Evolutionary conservation across 2,797 vertebrate species (phyloP).

Genomic region (Enteromius anoplus): DNA sequence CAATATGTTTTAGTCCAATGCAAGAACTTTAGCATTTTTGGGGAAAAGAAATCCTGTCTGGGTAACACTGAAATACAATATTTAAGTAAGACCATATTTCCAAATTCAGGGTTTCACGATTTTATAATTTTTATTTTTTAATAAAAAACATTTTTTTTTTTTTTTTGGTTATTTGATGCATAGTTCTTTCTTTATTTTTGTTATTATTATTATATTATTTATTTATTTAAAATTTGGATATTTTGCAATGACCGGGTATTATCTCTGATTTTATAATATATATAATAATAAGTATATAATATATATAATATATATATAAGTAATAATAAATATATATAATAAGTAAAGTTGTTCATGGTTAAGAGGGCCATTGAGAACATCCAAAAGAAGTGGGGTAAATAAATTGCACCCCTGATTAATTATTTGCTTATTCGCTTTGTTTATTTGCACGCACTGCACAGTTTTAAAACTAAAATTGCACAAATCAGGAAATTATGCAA

Average conservation of each 20-base stretch:
- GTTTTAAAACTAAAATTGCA: neutral
- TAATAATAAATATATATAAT: too few relatives aligned
- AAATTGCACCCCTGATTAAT: neutral
- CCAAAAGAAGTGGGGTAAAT: neutral
- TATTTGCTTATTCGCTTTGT: neutral
- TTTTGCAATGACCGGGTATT: neutral
- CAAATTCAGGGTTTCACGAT: neutral
- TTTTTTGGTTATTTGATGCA: neutral
- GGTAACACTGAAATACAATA: neutral
- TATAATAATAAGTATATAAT: too few relatives aligned
- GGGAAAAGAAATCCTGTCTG: neutral
- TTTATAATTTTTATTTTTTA: too few relatives aligned
- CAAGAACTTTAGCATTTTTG: neutral
- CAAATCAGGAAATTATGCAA: neutral
- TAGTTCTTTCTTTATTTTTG: neutral
- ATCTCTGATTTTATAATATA: neutral
- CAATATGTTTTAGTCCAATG: neutral
- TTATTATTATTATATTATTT: too few relatives aligned
- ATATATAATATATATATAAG: too few relatives aligned
- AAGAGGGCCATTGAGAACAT: neutral
- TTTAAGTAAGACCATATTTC: neutral
- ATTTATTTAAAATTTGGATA: too few relatives aligned
- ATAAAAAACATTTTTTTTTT: too few relatives aligned
- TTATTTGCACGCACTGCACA: neutral
- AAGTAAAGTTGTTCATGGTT: neutral